Base-by-base conservation (phyloP, 2,888 invertebrate genomes). In the Ennomos erosarius region DNA sequence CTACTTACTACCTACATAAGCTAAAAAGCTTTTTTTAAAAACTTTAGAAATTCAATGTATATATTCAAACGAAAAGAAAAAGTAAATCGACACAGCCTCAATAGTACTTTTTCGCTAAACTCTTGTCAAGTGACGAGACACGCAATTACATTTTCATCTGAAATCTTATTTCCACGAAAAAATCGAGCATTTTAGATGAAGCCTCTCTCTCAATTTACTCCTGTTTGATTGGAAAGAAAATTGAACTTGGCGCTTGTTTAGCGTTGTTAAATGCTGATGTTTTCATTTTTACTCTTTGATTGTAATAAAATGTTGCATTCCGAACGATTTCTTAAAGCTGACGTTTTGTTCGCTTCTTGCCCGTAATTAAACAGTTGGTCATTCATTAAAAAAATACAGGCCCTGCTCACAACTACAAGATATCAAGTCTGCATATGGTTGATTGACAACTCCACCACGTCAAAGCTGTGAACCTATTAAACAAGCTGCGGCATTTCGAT, bases 141-240 rank as follows among this genome's bases (percentile, higher is more conserved):
- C 77, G 78, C 81, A 83, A 85, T 87, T 85, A 84, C 82, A 74
- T 82, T 85, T 81, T 79, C 79, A 80, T 80, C 78, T 65, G 68
- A 74, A 76, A 81, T 81, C 75, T 78, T 76, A 79, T 83, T 79
- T 81, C 65, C 70, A 65, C 64, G 69, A 69, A 77, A 76, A 81
- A 81, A 80, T 78, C 71, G 67, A 67, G 64, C 67, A 70, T 72
- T 78, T 59, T 74, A 74, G 76, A 75, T 71, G 75, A 62, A 77
- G 73, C 65, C 56, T 57, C 59, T 56, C 61, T 67, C 67, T 63
- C 65, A 67, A 70, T 71, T 71, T 68, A 56, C 62, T 52, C 59
- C 62, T 61, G 56, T 68, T 62, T 68, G 65, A 69, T 71, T 68
- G 64, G 60, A 68, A 55, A 55, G 59, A 62, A 67, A 66, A 66